Base-by-base conservation (phyloP, 2,113 vertebrate genomes). In the Suricata suricatta region DNA sequence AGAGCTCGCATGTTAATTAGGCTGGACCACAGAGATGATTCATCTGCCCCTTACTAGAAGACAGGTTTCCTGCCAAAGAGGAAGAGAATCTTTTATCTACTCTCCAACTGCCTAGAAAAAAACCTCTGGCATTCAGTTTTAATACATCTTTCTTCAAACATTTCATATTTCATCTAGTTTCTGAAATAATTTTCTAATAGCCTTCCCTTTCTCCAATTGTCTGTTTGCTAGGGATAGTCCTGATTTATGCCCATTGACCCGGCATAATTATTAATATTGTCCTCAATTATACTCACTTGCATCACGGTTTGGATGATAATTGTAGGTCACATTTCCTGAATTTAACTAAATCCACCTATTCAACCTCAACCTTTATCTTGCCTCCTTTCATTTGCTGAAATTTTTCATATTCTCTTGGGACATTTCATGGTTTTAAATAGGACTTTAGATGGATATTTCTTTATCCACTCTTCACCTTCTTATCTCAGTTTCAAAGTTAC, bases 1-100 rank as follows among this genome's bases (percentile, higher is more conserved):
- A 93, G 54, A 52, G 41, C 16, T 95, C 27, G 41, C 31, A n/a
- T 91, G 47, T 84, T 87, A 87, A 90, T 90, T 92, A 94, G 31
- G 13, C 31, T 80, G 16, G 74, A 68, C 31, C 17, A 33, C 4
- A 50, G 76, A 63, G n/a, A 77, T 74, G 35, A 80, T 52, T 92
- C 9, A 77, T 63, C 4, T 60, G 2, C 63, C 77, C 5, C 7
- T 33, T 69, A 38, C 4, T 52, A 69, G 54, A 77, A 69, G 9
- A 0, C 6, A 15, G 29, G 12, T 77, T 68, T 92, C 60, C 29
- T 91, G 41, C 33, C 50, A 84, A 77, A 85, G 16, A 41, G 7
- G 19, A 47, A 25, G 11, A 69, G 38, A 72, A 11, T 2, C 10
- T 85, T 88, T 93, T 23, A 60, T 29, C n/a, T 47, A 13, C 7